Base-by-base conservation (phyloP, 2,888 invertebrate species). In the Rhopalosiphum nymphaeae region DNA sequence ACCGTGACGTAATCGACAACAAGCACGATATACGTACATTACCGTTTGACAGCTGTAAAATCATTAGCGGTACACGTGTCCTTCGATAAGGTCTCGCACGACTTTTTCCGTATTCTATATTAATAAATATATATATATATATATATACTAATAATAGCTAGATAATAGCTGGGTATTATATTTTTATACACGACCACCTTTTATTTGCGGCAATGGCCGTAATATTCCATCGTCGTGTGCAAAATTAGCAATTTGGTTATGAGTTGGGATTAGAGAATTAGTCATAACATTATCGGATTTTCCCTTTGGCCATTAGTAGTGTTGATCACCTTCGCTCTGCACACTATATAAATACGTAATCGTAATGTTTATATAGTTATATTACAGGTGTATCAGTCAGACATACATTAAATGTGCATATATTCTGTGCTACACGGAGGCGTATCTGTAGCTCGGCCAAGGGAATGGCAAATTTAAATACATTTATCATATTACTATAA, bases 391-490 rank as follows among this genome's bases (percentile, higher is more conserved):
- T 78, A 4, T n/a, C 36, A 36, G 78, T 78, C 78, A 78, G 78
- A 36, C 36, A 78, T 36, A 67, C 21, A 36, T 36, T 78, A 21
- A 78, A 78, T 78, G 36, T 78, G 67, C 16, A 67, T 0, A n/a
- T n/a, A 67, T n/a, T 16, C n/a, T 16, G 36, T 36, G 21, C 21
- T 36, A 78, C 36, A 25, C 78, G 36, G 78, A 78, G 78, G 78
- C 36, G 78, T 78, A 78, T 78, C 36, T 78, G 21, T 36, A 78
- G 78, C 78, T 78, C 36, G 78, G 36, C 78, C 78, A 78, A 78
- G 78, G 78, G 78, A 78, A 78, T 78, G 78, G 78, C 78, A 21
- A 78, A 78, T 78, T 78, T 36, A 78, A 78, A 78, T 78, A 78
- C 36, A 78, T 78, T 78, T 9, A 78, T 78, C 78, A 57, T 26